These are phyloP conservation scores for Cantharis nigra DNA, from an alignment of 2,888 invertebrate species.

Conservation along the genomic window DNA sequence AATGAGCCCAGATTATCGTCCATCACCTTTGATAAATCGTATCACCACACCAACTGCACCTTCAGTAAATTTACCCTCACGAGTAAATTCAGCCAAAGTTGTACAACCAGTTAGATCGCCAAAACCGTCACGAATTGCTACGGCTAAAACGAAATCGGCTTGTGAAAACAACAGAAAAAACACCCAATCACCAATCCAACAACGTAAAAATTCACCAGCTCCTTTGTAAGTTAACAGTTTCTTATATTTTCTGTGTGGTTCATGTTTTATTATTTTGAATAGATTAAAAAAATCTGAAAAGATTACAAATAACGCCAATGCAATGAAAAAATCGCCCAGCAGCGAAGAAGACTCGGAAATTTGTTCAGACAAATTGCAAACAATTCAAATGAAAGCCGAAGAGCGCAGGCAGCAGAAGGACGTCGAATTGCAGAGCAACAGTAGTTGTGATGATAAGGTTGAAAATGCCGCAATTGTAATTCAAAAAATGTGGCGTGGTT, in stretches of 20 bases:
- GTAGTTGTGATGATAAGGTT: conserved; percentile 51
- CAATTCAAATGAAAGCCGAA: conserved; percentile 66
- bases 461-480: conserved; percentile 73
- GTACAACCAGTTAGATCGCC: conserved; percentile 38
- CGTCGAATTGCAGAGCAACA: conserved; percentile 42
- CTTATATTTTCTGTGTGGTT: not conserved
- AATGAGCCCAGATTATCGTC: conserved; percentile 80
- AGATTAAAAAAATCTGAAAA: conserved; percentile 30
- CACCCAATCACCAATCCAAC: conserved; percentile 43
- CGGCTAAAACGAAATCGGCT: conserved; percentile 31
- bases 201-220: conserved; percentile 31
- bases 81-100: conserved; percentile 22
- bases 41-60: conserved; percentile 33
- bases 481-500: conserved; percentile 87
- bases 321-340: conserved; percentile 50
- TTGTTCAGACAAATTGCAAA: conserved; percentile 68
- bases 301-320: conserved; percentile 38
- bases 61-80: conserved; percentile 31
- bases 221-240: not conserved
- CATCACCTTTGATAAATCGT: conserved; percentile 43
- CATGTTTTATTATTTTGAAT: not conserved
- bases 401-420: conserved; percentile 50
- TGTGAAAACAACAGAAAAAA: conserved; percentile 37
- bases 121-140: conserved; percentile 37
- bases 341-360: conserved; percentile 71